Evolutionary conservation across 2,797 vertebrate genomes (phyloP), one percentile per base, ranked within the genome.

Genomic region (Vespertilio murinus): DNA sequence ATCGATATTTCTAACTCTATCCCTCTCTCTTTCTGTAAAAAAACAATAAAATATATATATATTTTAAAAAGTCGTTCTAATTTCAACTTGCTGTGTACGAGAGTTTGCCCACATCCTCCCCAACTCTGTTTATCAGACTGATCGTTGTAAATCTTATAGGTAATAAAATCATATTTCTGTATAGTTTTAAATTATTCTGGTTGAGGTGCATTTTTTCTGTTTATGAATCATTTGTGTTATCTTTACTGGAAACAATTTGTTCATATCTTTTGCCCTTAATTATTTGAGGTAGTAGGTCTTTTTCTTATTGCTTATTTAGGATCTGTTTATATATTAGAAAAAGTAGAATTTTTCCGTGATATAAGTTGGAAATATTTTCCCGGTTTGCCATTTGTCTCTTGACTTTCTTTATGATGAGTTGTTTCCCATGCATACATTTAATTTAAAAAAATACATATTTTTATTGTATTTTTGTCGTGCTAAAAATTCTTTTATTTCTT

Each of bases 81-180:
- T 71, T 90, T 90, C 10, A 25, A 0, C 40, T 52, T 74, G 74
- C 42, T 0, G 6, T 30, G 18, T 33, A 1, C 5, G 35, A 40
- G 42, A 75, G 20, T 56, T 87, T 64, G 65, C 88, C 95, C 90
- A 90, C 70, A 92, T 92, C 92, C 69, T 94, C 52, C 74, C 78
- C 33, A 52, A 7, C 45, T 49, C 74, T 35, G 49, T 67, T 91
- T 82, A 89, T 94, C 87, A 93, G 13, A 77, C 70, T 91, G 23
- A 91, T 95, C 91, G 82, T 88, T 75, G 79, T 89, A 71, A 65
- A 4, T 88, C 82, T 84, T 47, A 73, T 4, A 88, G 90, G 64
- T 94, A 6, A 61, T 64, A 84, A 88, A 82, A 16, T 86, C 16
- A 30, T 80, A 42, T 92, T 30, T 90, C 59, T 93, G 18, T 88